These are phyloP conservation scores for Nephrotoma appendiculata DNA, from an alignment of 2,888 invertebrate species.

Conservation along the genomic window DNA sequence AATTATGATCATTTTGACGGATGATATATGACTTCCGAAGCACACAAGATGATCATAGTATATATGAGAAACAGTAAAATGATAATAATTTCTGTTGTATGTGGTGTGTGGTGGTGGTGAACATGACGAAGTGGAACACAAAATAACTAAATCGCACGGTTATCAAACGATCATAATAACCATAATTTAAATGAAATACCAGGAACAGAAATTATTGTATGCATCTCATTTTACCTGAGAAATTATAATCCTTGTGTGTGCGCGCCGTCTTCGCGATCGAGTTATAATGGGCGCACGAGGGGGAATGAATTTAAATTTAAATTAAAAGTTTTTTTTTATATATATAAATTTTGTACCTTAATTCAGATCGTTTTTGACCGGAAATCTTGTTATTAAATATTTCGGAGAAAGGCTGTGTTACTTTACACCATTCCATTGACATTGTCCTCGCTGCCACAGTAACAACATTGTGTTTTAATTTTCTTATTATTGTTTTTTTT, in stretches of 20 bases:
- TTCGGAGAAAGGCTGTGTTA: neutral
- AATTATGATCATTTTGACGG: neutral
- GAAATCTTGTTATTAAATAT: neutral
- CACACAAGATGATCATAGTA: neutral
- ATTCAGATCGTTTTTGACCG: neutral
- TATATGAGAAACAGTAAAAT: neutral
- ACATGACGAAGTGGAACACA: neutral
- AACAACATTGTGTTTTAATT: neutral
- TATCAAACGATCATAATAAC: neutral
- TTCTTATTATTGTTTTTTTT: neutral
- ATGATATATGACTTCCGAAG: constrained; percentile 3
- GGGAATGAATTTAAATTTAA: neutral
- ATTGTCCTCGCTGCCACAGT: neutral
- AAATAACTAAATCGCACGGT: neutral
- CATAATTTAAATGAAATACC: neutral
- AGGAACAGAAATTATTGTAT: neutral
- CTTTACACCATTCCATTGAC: neutral
- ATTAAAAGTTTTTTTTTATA: neutral
- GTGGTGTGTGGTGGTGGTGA: neutral
- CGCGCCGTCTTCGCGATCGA: neutral
- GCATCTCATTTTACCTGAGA: neutral
- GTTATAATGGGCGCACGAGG: neutral
- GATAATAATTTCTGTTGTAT: neutral
- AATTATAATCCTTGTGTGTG: neutral
- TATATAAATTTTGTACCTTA: neutral